phyloP scores from a whole-genome alignment of 2,888 invertebrate species.

The Euproctis similis region DNA sequence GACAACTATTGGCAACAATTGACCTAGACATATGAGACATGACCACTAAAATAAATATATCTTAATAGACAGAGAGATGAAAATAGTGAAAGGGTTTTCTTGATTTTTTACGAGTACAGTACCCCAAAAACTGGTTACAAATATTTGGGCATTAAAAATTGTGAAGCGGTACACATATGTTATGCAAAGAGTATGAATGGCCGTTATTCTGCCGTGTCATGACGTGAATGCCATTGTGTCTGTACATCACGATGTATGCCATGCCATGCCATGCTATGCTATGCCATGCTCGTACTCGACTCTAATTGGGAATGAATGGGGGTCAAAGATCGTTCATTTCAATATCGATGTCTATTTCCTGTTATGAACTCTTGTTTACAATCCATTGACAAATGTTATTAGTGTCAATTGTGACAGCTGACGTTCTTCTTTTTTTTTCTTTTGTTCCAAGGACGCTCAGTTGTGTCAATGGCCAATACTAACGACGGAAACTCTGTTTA shows the following conservation, averaged over 20 bases:
- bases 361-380: slow-evolving; percentile 35
- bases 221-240: slow-evolving; percentile 69
- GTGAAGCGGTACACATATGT: slow-evolving; percentile 18
- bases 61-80: too few species aligned
- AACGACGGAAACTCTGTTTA: too few species aligned
- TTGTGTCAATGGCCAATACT: too few species aligned
- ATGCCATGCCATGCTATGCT: slow-evolving; percentile 32
- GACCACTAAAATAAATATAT: too few species aligned
- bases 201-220: slow-evolving; percentile 58
- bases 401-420: slow-evolving; percentile 10
- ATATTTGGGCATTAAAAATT: slow-evolving; percentile 17
- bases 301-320: slow-evolving; percentile 71
- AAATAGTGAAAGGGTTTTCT: too few species aligned
- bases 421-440: neutral
- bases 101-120: too few species aligned
- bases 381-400: slow-evolving; percentile 10
- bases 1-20: too few species aligned
- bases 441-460: too few species aligned
- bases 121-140: slow-evolving; percentile 4
- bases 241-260: slow-evolving; percentile 48
- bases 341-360: slow-evolving; percentile 52
- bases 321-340: slow-evolving; percentile 62
- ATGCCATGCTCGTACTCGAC: slow-evolving; percentile 38
- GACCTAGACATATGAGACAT: too few species aligned
- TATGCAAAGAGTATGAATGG: slow-evolving; percentile 57